A percentile compares a stretch with the other conserved stretches of the same genome.
Conservation (phyloP, 2,113 vertebrate species). For the Heliornis fulica region DNA sequence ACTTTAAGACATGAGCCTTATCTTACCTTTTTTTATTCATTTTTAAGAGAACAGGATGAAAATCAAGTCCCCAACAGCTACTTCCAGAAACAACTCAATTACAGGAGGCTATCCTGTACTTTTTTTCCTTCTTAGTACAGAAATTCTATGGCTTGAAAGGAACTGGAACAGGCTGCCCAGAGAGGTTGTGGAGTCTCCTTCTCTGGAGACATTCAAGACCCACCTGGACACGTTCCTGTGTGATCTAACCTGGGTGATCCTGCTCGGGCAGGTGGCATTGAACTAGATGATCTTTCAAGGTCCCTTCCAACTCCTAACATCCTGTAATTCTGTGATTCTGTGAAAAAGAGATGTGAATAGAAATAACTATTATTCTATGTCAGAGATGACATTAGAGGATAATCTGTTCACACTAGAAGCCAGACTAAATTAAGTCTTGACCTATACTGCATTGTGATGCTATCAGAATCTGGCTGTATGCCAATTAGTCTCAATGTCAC, state of each 20-base stretch:
- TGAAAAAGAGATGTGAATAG: conserved; percentile 45
- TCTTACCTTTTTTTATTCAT: not conserved
- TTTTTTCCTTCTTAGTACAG: not conserved
- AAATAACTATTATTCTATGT: conserved; percentile 26
- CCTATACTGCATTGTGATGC: not conserved
- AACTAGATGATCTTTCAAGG: too few relatives aligned
- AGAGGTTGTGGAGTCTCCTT: too few relatives aligned
- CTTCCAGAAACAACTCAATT: not conserved
- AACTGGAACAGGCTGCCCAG: too few relatives aligned
- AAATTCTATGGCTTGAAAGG: not conserved
- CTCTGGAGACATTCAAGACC: too few relatives aligned
- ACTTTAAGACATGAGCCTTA: not conserved
- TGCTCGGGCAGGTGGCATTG: too few relatives aligned
- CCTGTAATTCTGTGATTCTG: too few relatives aligned
- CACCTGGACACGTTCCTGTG: too few relatives aligned
- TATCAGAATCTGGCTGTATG: not conserved
- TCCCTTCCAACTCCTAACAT: too few relatives aligned
- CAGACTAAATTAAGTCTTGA: conserved; percentile 26
- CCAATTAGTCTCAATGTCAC: not conserved
- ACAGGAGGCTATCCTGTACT: not conserved
- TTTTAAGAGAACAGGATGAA: not conserved
- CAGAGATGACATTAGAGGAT: conserved; percentile 7
- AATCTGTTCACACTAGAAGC: not conserved
- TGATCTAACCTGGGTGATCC: too few relatives aligned
- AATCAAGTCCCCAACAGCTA: not conserved